phyloP scores from a whole-genome alignment of 1,140 invertebrate species.

The Diorhabda carinulata region DNA sequence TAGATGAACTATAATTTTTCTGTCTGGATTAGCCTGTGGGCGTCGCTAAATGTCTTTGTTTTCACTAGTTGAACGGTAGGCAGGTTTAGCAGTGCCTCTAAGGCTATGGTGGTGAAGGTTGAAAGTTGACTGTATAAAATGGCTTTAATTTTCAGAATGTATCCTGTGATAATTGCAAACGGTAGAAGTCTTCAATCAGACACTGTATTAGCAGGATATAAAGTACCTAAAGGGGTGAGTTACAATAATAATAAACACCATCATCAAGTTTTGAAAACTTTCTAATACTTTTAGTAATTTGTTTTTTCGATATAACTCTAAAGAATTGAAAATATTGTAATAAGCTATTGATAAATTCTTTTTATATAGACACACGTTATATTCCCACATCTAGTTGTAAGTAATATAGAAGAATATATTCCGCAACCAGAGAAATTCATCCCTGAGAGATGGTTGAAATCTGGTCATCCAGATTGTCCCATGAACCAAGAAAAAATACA shows the following conservation, averaged over 20 bases:
- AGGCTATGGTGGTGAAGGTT: too few relatives aligned
- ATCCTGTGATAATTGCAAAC: conserved; percentile 84
- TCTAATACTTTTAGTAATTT: too few relatives aligned
- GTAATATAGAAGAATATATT: conserved; percentile 71
- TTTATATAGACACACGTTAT: conserved; percentile 69
- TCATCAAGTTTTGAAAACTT: too few relatives aligned
- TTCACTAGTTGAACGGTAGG: too few relatives aligned
- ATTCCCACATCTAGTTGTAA: conserved; percentile 77
- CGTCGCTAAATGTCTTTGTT: too few relatives aligned
- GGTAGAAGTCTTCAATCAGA: conserved; percentile 75
- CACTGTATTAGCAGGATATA: conserved; percentile 74
- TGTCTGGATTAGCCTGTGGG: too few relatives aligned
- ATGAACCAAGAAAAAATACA: conserved; percentile 51
- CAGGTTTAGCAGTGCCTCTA: too few relatives aligned
- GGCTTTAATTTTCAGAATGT: conserved; percentile 58
- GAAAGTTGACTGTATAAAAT: background rate
- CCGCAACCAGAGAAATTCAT: conserved; percentile 60
- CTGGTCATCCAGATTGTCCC: conserved; percentile 29
- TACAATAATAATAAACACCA: too few relatives aligned
- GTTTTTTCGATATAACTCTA: too few relatives aligned
- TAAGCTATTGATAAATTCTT: conserved; percentile 4
- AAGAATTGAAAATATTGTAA: background rate
- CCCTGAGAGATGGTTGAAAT: conserved; percentile 74
- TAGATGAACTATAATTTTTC: too few relatives aligned
- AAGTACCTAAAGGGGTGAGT: conserved; percentile 82